Base-by-base conservation (phyloP, 2,113 vertebrate species). In the Chrysochloris asiatica region DNA sequence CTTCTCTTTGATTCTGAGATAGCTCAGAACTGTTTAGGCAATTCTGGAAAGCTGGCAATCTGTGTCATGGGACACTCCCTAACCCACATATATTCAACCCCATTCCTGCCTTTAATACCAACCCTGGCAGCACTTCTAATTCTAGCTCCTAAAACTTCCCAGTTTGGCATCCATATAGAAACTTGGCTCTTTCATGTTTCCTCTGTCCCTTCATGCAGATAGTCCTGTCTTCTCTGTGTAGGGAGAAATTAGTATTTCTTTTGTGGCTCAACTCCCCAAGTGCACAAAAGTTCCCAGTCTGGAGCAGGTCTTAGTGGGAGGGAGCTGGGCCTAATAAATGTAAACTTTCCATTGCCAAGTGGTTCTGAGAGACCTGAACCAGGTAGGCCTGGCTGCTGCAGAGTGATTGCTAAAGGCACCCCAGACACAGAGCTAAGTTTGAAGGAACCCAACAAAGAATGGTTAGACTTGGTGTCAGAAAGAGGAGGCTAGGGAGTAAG, bases 171-270 rank as follows among this genome's bases (percentile, higher is more conserved):
- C 45, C 56, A 73, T 82, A 78, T 4, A 87, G 22, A 89, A 77
- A n/a, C n/a, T 86, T 63, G 41, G 24, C 16, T 90, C n/a, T 19
- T 71, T 73, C 7, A 26, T 84, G 5, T 90, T 54, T 80, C 61
- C 45, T 48, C 77, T 73, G 30, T 33, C 8, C 4, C 85, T 95
- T 94, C 33, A 82, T 47, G 75, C 50, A 59, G 36, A 2, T 84
- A 88, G 91, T 69, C 90, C 26, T 91, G 26, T 88, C 67, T 88
- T 76, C 36, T 76, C 43, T 93, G 52, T 86, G 72, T 72, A 87
- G 71, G 56, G n/a, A 90, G 47, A 86, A 92, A 69, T 26, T 36
- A 76, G 11, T 91, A 76, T 19, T 45, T 91, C 88, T 59, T 88
- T 76, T 67, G 56, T 59, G 45, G 77, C 54, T 36, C 86, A 65